Conservation (phyloP, 2,888 invertebrate genomes). For the Pyrochroa serraticornis region DNA sequence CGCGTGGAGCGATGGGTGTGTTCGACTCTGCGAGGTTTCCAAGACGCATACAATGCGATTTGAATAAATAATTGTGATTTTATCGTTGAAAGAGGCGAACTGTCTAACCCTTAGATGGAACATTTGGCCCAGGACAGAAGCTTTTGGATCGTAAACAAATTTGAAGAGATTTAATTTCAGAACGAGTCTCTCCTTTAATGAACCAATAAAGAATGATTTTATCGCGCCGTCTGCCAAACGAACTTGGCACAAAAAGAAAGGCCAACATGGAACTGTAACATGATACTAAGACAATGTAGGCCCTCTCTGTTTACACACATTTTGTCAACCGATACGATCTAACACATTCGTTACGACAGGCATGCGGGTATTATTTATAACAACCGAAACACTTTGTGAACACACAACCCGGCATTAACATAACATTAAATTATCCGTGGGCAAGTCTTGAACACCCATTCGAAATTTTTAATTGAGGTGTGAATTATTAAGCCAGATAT, state of each 20-base stretch:
- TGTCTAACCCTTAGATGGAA: too few relatives aligned
- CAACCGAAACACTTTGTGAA: not conserved
- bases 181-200: conserved; percentile 3
- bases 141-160: too few relatives aligned
- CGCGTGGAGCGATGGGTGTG: conserved; percentile 18
- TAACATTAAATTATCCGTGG: conserved; percentile 3
- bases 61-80: too few relatives aligned
- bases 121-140: too few relatives aligned
- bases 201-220: conserved; percentile 20
- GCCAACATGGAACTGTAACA: conserved; percentile 5
- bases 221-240: conserved; percentile 17
- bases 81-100: too few relatives aligned
- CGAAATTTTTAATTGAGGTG: conserved; percentile 3
- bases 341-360: conserved; percentile 18
- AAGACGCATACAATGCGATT: too few relatives aligned
- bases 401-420: conserved; percentile 6
- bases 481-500: not conserved
- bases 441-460: not conserved
- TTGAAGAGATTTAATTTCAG: too few relatives aligned
- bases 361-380: conserved; percentile 1
- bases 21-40: not conserved
- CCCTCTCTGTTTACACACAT: conserved; percentile 21
- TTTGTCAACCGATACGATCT: conserved; percentile 27
- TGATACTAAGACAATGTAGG: conserved; percentile 24
- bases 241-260: conserved; percentile 12